Evolutionary conservation across 1,140 invertebrate species (phyloP).

Genomic region (Drosophila arawakana): DNA sequence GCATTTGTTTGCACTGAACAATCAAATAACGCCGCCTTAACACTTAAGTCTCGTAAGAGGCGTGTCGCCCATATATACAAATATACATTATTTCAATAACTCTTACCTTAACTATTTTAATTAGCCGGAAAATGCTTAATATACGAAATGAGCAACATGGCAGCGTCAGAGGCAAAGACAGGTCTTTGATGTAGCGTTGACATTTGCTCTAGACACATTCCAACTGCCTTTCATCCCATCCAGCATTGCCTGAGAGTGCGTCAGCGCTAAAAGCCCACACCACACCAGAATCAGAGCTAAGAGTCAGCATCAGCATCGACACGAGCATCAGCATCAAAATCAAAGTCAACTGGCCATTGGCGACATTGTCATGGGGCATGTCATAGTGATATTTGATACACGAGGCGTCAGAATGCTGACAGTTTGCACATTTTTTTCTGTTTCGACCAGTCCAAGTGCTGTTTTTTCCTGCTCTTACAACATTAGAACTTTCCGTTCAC

Average conservation of each 20-base stretch:
- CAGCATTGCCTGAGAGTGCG: slow-evolving; percentile 55
- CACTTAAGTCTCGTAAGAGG: slow-evolving; percentile 3
- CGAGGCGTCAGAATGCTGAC: slow-evolving; percentile 55
- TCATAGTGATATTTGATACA: slow-evolving; percentile 72
- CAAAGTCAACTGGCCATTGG: slow-evolving; percentile 63
- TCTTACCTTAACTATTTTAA: slow-evolving; percentile 58
- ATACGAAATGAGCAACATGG: slow-evolving; percentile 31
- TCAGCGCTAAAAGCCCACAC: slow-evolving; percentile 54
- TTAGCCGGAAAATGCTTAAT: slow-evolving; percentile 68
- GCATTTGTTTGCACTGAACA: slow-evolving; percentile 66
- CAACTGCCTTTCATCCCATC: slow-evolving; percentile 47
- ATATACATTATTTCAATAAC: slow-evolving; percentile 40
- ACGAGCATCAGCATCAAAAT: slow-evolving; percentile 55
- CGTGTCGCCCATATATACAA: neutral
- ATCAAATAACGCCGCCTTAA: slow-evolving; percentile 42
- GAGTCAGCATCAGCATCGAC: slow-evolving; percentile 30
- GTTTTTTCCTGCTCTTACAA: slow-evolving; percentile 48
- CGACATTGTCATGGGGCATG: slow-evolving; percentile 71
- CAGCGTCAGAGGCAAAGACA: slow-evolving; percentile 43
- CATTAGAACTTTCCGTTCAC: slow-evolving; percentile 32
- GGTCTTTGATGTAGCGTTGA: slow-evolving; percentile 62
- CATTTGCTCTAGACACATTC: slow-evolving; percentile 35
- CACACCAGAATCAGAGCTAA: neutral
- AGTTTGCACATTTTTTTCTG: slow-evolving; percentile 66
- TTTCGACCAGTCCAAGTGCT: slow-evolving; percentile 24